These are phyloP conservation scores for Dipodomys stephensi DNA, from an alignment of 2,113 vertebrate genomes.

Conservation along the genomic window DNA sequence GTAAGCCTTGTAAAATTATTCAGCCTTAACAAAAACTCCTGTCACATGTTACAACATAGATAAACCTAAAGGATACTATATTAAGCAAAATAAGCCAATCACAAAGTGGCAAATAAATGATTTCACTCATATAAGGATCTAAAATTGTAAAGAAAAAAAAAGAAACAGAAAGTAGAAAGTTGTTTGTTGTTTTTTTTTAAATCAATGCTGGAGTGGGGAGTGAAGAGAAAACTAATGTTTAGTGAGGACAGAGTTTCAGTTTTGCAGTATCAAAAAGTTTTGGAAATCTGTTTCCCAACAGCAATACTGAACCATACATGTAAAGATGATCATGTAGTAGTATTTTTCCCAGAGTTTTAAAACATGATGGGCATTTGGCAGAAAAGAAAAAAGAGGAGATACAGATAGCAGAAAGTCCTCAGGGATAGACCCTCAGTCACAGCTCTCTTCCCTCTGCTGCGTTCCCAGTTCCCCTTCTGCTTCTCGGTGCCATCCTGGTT, in stretches of 20 bases:
- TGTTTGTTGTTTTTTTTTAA: neutral
- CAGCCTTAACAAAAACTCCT: neutral
- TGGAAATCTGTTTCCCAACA: neutral
- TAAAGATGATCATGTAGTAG: too few relatives aligned
- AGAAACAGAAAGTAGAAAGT: neutral
- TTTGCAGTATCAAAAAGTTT: neutral
- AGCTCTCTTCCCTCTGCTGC: neutral
- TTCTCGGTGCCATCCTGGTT: neutral
- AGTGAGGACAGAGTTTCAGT: neutral
- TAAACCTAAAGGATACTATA: neutral
- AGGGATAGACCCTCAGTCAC: neutral
- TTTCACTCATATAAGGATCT: neutral
- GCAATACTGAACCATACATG: too few relatives aligned
- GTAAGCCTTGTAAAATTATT: neutral
- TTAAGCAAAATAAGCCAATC: constrained; percentile 19
- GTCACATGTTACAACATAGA: neutral
- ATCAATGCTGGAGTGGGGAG: neutral
- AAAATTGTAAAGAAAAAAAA: neutral
- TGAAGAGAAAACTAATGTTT: neutral
- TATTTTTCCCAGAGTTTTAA: neutral
- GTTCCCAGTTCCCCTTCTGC: neutral
- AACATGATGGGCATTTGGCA: neutral
- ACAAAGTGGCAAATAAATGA: neutral
- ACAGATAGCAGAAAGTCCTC: neutral
- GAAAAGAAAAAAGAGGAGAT: neutral